Evolutionary conservation across 2,888 invertebrate species (phyloP), one percentile per base, ranked within the genome.

Genomic region (Augiades crinisus): DNA sequence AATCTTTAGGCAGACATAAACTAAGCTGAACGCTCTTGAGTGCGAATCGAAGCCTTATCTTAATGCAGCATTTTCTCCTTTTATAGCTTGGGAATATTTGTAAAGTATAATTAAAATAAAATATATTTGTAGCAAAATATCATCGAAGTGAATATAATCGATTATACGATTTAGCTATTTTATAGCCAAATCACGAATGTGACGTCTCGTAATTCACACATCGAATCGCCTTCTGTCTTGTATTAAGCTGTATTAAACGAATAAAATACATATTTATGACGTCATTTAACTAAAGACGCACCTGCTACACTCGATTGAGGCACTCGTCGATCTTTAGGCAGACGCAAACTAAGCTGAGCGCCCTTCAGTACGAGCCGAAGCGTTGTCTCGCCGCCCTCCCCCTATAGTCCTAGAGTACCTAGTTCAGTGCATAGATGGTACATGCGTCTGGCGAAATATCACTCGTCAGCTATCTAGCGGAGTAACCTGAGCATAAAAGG

Each of bases 1-100:
- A 24, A 34, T 46, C 27, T 45, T 44, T 30, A 37, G 30, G 30
- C 36, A 47, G 37, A 37, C 37, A 17, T 30, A 37, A 37, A 38
- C 47, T 46, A 47, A 47, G 37, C 47, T 19, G 13, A 38, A 19
- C 8, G 40, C 22, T 33, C 40, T 47, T 33, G 33, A 47, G 21
- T 47, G 30, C 13, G 30, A 47, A 47, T 37, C 47, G 37, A 47
- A 38, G 47, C 47, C 14, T 14, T 14, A 40, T 47, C 47, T 47
- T 21, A 31, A 13, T 37, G 21, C 12, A n/a, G 13, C 17, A 46
- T 47, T n/a, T n/a, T 21, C 47, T 31, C 47, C 38, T 2, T n/a
- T 14, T 5, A 6, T 5, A 2, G 10, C 4, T 27, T 10, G 8
- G 8, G 27, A 27, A 8, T 27, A 10, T 10, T 27, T n/a, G n/a